Percentiles rank a stretch among this genome's conserved stretches.
phyloP scores from a whole-genome alignment of 2,888 invertebrate species.

The Crocallis elinguaria region DNA sequence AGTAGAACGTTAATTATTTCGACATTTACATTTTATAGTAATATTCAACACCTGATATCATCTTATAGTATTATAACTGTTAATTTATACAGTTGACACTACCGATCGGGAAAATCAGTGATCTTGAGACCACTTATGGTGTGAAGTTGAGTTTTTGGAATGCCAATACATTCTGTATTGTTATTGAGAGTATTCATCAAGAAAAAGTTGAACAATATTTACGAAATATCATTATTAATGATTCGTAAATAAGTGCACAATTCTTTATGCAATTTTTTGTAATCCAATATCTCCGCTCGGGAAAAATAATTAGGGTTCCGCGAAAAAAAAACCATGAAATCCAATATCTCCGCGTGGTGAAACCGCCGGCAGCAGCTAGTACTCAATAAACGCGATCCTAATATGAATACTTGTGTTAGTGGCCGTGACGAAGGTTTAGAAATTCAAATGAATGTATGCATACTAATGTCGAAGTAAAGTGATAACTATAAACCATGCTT shows the following conservation, averaged over 20 bases:
- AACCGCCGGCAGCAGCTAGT: too few species aligned
- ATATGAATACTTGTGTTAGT: too few species aligned
- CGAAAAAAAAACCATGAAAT: too few species aligned
- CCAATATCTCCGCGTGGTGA: too few species aligned
- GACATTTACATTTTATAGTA: constrained; percentile 26
- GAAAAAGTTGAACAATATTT: background rate
- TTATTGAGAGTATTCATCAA: background rate
- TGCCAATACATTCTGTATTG: background rate
- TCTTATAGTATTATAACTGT: constrained; percentile 4
- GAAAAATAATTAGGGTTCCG: too few species aligned
- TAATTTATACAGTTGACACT: constrained; percentile 12
- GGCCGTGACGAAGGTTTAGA: too few species aligned
- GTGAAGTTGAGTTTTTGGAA: background rate
- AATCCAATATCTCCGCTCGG: too few species aligned
- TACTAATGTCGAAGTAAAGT: too few species aligned
- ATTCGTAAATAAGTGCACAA: background rate
- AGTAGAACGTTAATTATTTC: constrained; percentile 20
- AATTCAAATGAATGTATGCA: too few species aligned
- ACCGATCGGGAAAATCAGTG: background rate
- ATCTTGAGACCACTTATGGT: background rate
- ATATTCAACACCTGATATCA: constrained; percentile 25
- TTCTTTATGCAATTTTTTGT: too few species aligned
- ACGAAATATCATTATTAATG: background rate
- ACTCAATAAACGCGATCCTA: too few species aligned
- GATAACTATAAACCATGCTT: background rate